Evolutionary conservation across 2,113 vertebrate species (phyloP).

Genomic region (Sinocyclocheilus grahami): DNA sequence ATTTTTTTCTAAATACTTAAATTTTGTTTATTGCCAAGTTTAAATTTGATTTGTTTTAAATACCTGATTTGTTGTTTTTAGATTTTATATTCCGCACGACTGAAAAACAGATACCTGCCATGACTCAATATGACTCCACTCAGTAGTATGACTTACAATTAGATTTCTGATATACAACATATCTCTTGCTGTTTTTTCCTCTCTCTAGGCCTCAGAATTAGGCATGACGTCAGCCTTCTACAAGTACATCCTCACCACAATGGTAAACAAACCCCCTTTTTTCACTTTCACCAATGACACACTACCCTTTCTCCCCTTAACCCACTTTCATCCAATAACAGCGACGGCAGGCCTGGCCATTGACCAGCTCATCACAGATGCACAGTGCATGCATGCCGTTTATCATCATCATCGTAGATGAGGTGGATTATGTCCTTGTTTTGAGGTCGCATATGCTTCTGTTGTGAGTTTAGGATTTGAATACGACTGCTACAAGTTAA

Average conservation of each 20-base stretch:
- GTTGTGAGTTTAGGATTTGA: slow-evolving; percentile 13
- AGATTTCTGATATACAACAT: background rate
- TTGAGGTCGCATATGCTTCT: slow-evolving; percentile 52
- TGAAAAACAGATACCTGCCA: background rate
- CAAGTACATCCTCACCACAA: slow-evolving; percentile 91
- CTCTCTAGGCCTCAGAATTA: slow-evolving; percentile 80
- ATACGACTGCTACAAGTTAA: slow-evolving; percentile 20
- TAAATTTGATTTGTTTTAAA: background rate
- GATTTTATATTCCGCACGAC: background rate
- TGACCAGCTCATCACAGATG: slow-evolving; percentile 60
- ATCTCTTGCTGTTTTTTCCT: slow-evolving; percentile 19
- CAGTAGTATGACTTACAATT: background rate
- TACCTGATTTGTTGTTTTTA: background rate
- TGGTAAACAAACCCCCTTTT: slow-evolving; percentile 74
- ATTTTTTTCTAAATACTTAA: background rate
- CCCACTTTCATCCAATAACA: background rate
- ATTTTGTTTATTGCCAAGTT: background rate
- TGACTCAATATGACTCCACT: background rate
- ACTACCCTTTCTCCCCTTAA: slow-evolving; percentile 14
- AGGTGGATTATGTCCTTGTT: slow-evolving; percentile 63
- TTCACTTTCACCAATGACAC: slow-evolving; percentile 36
- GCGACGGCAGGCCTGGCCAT: slow-evolving; percentile 9
- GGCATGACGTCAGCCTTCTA: slow-evolving; percentile 91
- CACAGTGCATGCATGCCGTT: slow-evolving; percentile 51
- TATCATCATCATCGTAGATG: slow-evolving; percentile 61